Evolutionary conservation across 2,888 invertebrate genomes (phyloP).

Genomic region (Oscheius myriophilus): DNA sequence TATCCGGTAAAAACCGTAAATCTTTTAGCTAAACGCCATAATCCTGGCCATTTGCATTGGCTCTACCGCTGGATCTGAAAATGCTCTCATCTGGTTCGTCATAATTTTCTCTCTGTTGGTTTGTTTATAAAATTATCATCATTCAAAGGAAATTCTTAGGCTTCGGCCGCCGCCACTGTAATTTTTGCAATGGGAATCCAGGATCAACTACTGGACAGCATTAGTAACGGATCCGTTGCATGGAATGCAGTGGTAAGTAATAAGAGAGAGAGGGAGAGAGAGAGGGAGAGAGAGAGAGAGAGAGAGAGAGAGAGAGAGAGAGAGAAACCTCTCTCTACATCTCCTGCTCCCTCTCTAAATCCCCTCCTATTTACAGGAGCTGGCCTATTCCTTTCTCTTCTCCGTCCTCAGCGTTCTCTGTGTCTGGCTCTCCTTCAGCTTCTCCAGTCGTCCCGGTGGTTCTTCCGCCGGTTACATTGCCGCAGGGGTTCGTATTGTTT

Average conservation of each 20-base stretch:
- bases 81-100: slow-evolving; percentile 66
- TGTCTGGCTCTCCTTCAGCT: slow-evolving; percentile 66
- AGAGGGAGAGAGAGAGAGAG: too few relatives aligned
- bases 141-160: slow-evolving; percentile 31
- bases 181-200: slow-evolving; percentile 63
- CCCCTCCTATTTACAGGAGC: slow-evolving; percentile 50
- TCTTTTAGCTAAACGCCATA: slow-evolving; percentile 60
- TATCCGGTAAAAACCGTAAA: neutral
- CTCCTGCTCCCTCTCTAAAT: too few relatives aligned
- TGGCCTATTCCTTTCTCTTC: slow-evolving; percentile 66
- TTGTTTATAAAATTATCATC: neutral
- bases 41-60: slow-evolving; percentile 65
- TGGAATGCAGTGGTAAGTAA: slow-evolving; percentile 63
- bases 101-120: slow-evolving; percentile 53
- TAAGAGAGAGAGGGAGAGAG: neutral
- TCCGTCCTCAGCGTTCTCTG: slow-evolving; percentile 60
- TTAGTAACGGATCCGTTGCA: slow-evolving; percentile 60
- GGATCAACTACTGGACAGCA: slow-evolving; percentile 58
- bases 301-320: too few relatives aligned
- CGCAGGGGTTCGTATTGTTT: slow-evolving; percentile 54
- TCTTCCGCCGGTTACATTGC: slow-evolving; percentile 66
- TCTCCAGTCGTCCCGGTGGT: slow-evolving; percentile 55
- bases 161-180: slow-evolving; percentile 64
- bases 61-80: slow-evolving; percentile 59
- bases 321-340: too few relatives aligned